These are phyloP conservation scores for Agraylea sexmaculata DNA, from an alignment of 1,140 invertebrate species.

Conservation along the genomic window DNA sequence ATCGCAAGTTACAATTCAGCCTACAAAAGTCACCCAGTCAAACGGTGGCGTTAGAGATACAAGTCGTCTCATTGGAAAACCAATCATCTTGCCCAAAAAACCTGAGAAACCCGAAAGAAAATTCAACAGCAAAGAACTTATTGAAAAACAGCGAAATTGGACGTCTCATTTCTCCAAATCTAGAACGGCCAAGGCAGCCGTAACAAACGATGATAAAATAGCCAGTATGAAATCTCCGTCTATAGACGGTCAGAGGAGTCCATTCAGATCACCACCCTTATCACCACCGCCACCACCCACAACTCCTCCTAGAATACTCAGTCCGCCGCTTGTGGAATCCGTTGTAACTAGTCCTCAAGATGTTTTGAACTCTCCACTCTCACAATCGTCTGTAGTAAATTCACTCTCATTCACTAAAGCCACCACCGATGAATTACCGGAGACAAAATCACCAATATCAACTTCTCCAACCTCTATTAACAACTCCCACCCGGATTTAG, in stretches of 20 bases:
- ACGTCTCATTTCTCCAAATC: slow-evolving; percentile 77
- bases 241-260: slow-evolving; percentile 23
- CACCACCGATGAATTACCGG: too few relatives aligned
- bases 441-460: too few relatives aligned
- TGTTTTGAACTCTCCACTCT: neutral
- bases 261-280: slow-evolving; percentile 36
- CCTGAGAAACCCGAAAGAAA: slow-evolving; percentile 71
- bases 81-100: slow-evolving; percentile 42
- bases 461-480: too few relatives aligned
- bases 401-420: too few relatives aligned
- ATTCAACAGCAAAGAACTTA: slow-evolving; percentile 71
- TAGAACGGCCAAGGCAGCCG: slow-evolving; percentile 46
- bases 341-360: too few relatives aligned
- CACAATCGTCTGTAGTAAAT: neutral
- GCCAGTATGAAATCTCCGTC: slow-evolving; percentile 28
- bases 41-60: slow-evolving; percentile 27
- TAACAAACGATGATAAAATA: slow-evolving; percentile 43
- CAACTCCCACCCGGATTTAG: too few relatives aligned
- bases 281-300: slow-evolving; percentile 39
- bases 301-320: slow-evolving; percentile 25
- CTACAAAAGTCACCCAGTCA: slow-evolving; percentile 20
- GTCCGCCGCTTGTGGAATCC: slow-evolving; percentile 17
- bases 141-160: slow-evolving; percentile 85
- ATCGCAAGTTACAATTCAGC: slow-evolving; percentile 4
- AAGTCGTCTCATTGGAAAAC: slow-evolving; percentile 38